Percentiles rank a stretch among this genome's conserved stretches.
Evolutionary conservation across 2,888 invertebrate genomes (phyloP).

Genomic region (Platycnemis pennipes): DNA sequence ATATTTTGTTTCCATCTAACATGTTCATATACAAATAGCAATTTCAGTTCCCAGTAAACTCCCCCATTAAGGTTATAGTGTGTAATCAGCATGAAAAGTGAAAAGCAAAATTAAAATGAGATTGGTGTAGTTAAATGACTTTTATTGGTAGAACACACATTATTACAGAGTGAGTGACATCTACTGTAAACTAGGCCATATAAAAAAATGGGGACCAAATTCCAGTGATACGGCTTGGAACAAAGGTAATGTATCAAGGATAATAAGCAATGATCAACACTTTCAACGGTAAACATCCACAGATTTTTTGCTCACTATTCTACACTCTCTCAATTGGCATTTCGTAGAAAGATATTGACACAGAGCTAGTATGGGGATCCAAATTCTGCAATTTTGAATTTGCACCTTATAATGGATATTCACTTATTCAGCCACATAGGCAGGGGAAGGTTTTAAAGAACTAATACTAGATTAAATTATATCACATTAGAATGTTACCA

Average conservation of each 20-base stretch:
- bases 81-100: no score
- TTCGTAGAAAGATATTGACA: not conserved
- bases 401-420: not conserved
- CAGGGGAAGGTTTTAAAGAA: not conserved
- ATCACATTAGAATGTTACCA: conserved; percentile 39
- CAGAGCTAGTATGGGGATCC: not conserved
- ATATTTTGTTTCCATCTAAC: no score
- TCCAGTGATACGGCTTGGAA: not conserved
- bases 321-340: not conserved
- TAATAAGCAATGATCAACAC: not conserved
- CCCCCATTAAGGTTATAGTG: no score
- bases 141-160: conserved; percentile 53
- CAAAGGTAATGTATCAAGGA: not conserved
- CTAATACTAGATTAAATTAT: conserved; percentile 31
- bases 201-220: not conserved
- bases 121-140: conserved; percentile 18
- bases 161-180: conserved; percentile 26
- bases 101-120: no score
- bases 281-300: not conserved
- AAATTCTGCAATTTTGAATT: not conserved
- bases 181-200: conserved; percentile 30
- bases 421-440: not conserved
- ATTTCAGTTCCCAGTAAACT: no score
- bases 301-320: not conserved
- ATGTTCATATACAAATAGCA: no score